These are phyloP conservation scores for Ormyrus nitidulus DNA, from an alignment of 2,888 invertebrate genomes.

Conservation along the genomic window DNA sequence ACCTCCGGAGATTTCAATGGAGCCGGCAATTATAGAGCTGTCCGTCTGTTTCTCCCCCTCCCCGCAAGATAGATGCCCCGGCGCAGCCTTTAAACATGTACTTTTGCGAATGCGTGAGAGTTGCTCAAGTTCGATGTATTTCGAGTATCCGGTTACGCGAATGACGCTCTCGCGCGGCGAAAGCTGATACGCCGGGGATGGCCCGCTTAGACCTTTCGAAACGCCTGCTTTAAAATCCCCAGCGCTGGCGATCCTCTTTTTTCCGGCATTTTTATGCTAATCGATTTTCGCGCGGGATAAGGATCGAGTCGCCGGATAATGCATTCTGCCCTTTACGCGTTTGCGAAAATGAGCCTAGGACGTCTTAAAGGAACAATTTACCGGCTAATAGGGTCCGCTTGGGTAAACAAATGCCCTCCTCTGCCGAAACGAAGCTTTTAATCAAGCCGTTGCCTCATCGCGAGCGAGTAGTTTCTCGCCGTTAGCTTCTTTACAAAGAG, in stretches of 20 bases:
- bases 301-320: neutral
- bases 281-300: neutral
- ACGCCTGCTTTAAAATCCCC: constrained; percentile 27
- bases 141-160: constrained; percentile 35
- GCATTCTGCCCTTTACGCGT: no score
- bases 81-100: constrained; percentile 4
- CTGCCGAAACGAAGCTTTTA: no score
- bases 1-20: no score
- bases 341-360: no score
- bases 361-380: no score
- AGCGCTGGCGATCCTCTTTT: neutral
- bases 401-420: no score
- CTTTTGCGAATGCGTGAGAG: constrained; percentile 10
- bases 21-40: no score
- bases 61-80: neutral
- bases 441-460: no score
- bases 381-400: no score
- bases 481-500: no score
- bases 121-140: constrained; percentile 11
- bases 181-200: constrained; percentile 22
- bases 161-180: constrained; percentile 11
- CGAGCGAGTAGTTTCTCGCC: no score
- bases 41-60: no score
- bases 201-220: constrained; percentile 43
- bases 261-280: constrained; percentile 36